Percentiles rank a stretch among this genome's conserved stretches.
These are phyloP conservation scores for Himalopsyche tibetana DNA, from an alignment of 2,888 invertebrate genomes.

Conservation along the genomic window DNA sequence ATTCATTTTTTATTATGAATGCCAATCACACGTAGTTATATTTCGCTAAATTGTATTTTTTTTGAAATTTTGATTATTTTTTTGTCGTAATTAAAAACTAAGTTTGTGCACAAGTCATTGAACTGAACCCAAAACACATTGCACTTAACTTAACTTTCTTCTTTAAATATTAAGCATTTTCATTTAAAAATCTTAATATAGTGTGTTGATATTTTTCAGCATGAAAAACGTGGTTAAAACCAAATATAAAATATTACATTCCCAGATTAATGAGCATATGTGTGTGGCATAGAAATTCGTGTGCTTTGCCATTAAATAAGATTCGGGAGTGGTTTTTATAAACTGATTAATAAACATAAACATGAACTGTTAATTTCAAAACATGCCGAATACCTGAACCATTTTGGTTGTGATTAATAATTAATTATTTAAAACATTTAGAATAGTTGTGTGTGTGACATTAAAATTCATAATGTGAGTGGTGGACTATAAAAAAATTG, in stretches of 20 bases:
- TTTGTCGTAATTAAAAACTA: background rate
- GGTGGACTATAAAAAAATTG: background rate
- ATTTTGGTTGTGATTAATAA: constrained; percentile 32
- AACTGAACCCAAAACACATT: constrained; percentile 1
- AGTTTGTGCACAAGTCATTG: background rate
- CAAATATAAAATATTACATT: background rate
- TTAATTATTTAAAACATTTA: constrained; percentile 5
- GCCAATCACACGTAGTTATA: background rate
- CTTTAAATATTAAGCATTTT: background rate
- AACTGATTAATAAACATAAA: background rate
- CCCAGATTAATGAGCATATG: background rate
- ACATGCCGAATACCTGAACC: constrained; percentile 1
- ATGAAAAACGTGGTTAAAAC: constrained; percentile 31
- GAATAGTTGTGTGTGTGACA: background rate
- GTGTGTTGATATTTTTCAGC: background rate
- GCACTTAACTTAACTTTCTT: background rate
- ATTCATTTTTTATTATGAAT: background rate
- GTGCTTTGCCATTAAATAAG: constrained; percentile 1
- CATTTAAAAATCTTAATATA: background rate
- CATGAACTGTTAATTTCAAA: background rate
- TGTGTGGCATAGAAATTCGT: background rate
- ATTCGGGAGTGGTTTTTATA: background rate
- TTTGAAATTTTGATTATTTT: background rate
- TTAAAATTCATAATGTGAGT: background rate
- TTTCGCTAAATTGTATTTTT: constrained; percentile 6